Evolutionary conservation across 1,140 invertebrate species (phyloP).

Genomic region (Adoxophyes honmai): DNA sequence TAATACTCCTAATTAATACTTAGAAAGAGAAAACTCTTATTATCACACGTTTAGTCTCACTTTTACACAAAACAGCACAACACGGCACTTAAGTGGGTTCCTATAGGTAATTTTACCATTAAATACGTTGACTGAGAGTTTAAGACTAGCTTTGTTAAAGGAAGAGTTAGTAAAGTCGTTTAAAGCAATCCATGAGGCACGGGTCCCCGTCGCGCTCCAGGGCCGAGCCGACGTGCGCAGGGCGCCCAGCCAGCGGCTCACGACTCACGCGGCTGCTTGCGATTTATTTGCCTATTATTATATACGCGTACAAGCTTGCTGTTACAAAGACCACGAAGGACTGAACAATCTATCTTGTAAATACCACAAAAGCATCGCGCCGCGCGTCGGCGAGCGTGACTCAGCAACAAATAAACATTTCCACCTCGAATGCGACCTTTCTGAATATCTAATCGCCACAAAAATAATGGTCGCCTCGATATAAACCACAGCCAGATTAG

Average conservation of each 20-base stretch:
- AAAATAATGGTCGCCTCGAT: background rate
- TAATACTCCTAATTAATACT: too few relatives aligned
- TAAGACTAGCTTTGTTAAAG: too few relatives aligned
- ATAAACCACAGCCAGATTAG: background rate
- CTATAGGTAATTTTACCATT: too few relatives aligned
- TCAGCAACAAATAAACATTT: conserved; percentile 1
- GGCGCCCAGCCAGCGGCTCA: background rate
- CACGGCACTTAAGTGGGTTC: too few relatives aligned
- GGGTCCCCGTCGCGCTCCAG: too few relatives aligned
- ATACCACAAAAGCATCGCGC: too few relatives aligned
- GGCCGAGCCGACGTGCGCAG: background rate
- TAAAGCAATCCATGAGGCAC: too few relatives aligned
- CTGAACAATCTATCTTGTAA: background rate
- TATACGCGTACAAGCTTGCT: background rate
- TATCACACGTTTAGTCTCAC: too few relatives aligned
- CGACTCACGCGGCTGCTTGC: background rate
- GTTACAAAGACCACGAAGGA: background rate
- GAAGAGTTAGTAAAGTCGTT: too few relatives aligned
- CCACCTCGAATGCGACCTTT: background rate
- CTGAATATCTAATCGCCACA: conserved; percentile 6
- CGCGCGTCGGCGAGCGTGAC: background rate
- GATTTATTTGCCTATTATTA: background rate
- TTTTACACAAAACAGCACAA: too few relatives aligned
- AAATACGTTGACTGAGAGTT: too few relatives aligned
- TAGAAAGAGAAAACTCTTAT: too few relatives aligned